A percentile compares a stretch with the other conserved stretches of the same genome.
Evolutionary conservation across 2,797 vertebrate genomes (phyloP).

Genomic region (Nannoperca obscura): DNA sequence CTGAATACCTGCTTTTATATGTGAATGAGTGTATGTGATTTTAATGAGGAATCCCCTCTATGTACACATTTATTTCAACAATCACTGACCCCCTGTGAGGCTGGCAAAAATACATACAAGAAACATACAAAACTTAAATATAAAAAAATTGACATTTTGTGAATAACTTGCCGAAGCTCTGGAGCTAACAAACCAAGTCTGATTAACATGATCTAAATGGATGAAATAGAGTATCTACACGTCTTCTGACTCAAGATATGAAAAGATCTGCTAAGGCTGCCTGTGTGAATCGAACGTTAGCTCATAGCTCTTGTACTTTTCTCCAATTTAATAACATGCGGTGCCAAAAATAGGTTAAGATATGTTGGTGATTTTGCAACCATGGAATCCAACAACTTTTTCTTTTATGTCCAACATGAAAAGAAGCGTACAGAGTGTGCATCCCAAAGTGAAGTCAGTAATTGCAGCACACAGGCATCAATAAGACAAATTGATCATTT

Average conservation of each 20-base stretch:
- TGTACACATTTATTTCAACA: too few relatives aligned
- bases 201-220: not conserved
- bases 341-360: not conserved
- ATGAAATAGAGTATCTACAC: not conserved
- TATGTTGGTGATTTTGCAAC: not conserved
- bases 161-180: not conserved
- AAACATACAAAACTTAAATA: too few relatives aligned
- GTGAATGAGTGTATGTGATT: not conserved
- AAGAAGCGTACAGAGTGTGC: not conserved
- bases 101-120: too few relatives aligned
- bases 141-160: not conserved
- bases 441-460: not conserved
- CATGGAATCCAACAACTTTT: not conserved
- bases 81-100: too few relatives aligned
- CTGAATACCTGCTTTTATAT: too few relatives aligned
- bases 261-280: not conserved
- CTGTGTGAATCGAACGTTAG: not conserved
- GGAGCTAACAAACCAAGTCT: not conserved
- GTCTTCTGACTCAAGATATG: not conserved
- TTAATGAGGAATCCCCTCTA: not conserved
- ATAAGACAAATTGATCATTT: not conserved
- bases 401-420: not conserved
- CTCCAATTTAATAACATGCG: not conserved
- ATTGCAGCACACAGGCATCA: conserved; percentile 8
- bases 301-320: not conserved